Percentiles rank a stretch among this genome's conserved stretches.
Evolutionary conservation across 1,140 invertebrate species (phyloP).

Genomic region (Gryllus bimaculatus): DNA sequence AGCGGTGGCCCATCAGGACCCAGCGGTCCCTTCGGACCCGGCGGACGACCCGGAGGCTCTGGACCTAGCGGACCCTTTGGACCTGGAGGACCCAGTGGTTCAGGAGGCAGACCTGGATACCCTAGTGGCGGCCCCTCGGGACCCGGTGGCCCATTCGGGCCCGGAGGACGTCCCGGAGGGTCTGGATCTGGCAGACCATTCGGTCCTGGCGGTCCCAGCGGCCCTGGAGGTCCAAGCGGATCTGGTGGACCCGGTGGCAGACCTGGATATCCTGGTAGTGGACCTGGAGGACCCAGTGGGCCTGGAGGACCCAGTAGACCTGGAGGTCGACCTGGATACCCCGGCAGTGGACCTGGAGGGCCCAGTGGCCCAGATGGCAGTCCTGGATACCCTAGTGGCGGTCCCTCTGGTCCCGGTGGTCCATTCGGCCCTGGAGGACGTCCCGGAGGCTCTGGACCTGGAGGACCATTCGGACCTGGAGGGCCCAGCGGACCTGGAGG

Average conservation of each 20-base stretch:
- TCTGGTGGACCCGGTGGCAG: slow-evolving; percentile 8
- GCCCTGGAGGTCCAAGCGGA: slow-evolving; percentile 21
- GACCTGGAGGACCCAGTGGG: slow-evolving; percentile 21
- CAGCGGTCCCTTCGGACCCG: slow-evolving; percentile 16
- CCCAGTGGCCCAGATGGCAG: slow-evolving; percentile 16
- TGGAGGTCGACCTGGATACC: background rate
- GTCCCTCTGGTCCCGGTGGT: slow-evolving; percentile 14
- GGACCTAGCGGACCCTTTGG: too few species aligned
- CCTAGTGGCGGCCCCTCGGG: too few species aligned
- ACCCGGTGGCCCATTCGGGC: background rate
- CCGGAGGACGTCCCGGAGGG: slow-evolving; percentile 4
- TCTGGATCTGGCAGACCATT: background rate
- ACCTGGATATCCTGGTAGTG: slow-evolving; percentile 27
- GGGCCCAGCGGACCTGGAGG: slow-evolving; percentile 20
- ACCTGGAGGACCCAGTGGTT: slow-evolving; percentile 20
- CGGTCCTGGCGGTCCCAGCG: background rate
- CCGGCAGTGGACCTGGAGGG: slow-evolving; percentile 14
- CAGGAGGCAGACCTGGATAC: slow-evolving; percentile 26
- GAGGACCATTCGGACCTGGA: slow-evolving; percentile 10
- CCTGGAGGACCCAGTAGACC: slow-evolving; percentile 24
- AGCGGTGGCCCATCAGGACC: background rate
- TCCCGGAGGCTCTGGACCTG: slow-evolving; percentile 22
- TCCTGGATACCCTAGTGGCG: slow-evolving; percentile 17
- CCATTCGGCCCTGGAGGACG: slow-evolving; percentile 8
- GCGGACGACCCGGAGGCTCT: background rate